Percentiles rank a stretch among this genome's conserved stretches.
phyloP scores from a whole-genome alignment of 2,888 invertebrate genomes.

The Xestia sexstrigata region DNA sequence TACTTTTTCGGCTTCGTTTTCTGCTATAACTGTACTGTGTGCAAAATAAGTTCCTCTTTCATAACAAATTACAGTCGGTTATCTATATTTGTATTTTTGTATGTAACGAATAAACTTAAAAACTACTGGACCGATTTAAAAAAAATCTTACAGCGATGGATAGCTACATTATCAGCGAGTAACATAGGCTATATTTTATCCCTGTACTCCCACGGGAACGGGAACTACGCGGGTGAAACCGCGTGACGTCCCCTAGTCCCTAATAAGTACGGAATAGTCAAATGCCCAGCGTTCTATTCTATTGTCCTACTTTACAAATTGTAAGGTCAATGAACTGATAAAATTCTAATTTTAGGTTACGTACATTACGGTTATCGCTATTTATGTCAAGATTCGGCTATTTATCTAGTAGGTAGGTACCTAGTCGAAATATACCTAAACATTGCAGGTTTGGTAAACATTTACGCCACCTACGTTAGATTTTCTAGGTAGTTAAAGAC shows the following conservation, averaged over 20 bases:
- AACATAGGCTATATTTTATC: too few species aligned
- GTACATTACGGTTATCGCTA: background rate
- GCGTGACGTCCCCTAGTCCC: background rate
- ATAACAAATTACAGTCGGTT: background rate
- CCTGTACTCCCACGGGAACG: too few species aligned
- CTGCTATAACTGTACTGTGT: background rate
- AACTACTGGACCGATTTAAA: too few species aligned
- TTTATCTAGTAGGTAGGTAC: background rate
- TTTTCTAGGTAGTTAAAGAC: background rate
- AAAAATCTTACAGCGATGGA: too few species aligned
- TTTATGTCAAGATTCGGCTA: background rate
- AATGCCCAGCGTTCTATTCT: background rate
- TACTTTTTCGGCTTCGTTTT: background rate
- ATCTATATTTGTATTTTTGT: background rate
- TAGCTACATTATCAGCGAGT: too few species aligned
- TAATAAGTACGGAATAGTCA: background rate
- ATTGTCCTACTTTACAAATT: slow-evolving; percentile 25
- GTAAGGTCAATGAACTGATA: slow-evolving; percentile 54
- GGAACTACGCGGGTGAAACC: too few species aligned
- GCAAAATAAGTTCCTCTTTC: background rate
- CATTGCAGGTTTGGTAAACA: background rate
- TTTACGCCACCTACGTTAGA: background rate
- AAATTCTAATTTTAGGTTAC: slow-evolving; percentile 13
- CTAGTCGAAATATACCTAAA: background rate
- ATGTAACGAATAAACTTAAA: too few species aligned